phyloP scores from a whole-genome alignment of 2,888 invertebrate genomes.

The Idaea dimidiata region DNA sequence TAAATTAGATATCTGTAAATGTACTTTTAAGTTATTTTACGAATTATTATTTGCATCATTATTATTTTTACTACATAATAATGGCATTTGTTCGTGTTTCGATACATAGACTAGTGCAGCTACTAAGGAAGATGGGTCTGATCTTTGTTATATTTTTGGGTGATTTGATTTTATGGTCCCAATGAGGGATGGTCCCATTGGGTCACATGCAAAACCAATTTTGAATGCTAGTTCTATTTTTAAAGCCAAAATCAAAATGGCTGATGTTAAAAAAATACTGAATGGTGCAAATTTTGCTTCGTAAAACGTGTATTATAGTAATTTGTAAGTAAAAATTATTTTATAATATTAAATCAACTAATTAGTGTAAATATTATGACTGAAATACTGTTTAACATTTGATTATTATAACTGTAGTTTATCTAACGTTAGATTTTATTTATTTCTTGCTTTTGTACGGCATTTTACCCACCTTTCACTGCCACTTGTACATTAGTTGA shows the following conservation, averaged over 20 bases:
- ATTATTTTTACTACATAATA: neutral
- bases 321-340: slow-evolving; percentile 10
- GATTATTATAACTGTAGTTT: slow-evolving; percentile 9
- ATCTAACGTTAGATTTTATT: slow-evolving; percentile 31
- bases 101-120: too few relatives aligned
- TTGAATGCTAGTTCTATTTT: neutral
- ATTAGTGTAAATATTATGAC: slow-evolving; percentile 33
- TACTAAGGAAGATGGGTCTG: too few relatives aligned
- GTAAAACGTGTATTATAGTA: slow-evolving; percentile 2
- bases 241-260: neutral
- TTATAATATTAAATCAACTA: slow-evolving; percentile 12
- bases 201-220: too few relatives aligned
- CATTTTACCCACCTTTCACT: slow-evolving; percentile 30
- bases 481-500: slow-evolving; percentile 26
- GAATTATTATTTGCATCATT: slow-evolving; percentile 7
- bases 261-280: neutral
- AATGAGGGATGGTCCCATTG: too few relatives aligned
- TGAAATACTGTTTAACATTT: slow-evolving; percentile 27
- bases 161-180: too few relatives aligned
- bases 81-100: too few relatives aligned
- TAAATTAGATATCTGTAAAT: slow-evolving; percentile 14
- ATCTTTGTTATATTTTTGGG: too few relatives aligned
- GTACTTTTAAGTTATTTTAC: slow-evolving; percentile 11
- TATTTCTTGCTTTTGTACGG: slow-evolving; percentile 28
- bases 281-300: neutral